A percentile compares a stretch with the other conserved stretches of the same genome.
phyloP scores from a whole-genome alignment of 2,888 invertebrate genomes.

The Drosophila mimetica region DNA sequence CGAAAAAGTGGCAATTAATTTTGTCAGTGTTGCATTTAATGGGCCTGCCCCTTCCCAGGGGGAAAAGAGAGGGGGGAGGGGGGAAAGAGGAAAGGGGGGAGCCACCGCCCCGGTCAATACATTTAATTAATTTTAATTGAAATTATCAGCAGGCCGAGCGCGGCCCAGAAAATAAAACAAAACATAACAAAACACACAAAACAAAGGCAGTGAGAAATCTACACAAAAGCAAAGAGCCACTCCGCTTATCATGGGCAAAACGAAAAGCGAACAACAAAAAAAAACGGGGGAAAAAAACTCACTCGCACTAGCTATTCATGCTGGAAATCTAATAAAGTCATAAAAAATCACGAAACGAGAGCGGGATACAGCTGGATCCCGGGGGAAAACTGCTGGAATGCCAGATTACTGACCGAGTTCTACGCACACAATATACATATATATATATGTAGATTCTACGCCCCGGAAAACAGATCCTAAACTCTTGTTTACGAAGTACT shows the following conservation, averaged over 20 bases:
- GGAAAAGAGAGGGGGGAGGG: too few relatives aligned
- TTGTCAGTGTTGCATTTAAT: conserved; percentile 80
- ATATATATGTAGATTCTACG: background rate
- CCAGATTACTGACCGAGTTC: conserved; percentile 6
- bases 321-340: conserved; percentile 24
- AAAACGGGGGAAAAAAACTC: background rate
- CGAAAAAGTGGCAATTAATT: conserved; percentile 82
- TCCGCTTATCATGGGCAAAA: conserved; percentile 20
- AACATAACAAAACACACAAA: conserved; percentile 10
- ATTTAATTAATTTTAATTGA: conserved; percentile 69
- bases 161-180: conserved; percentile 24
- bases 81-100: too few relatives aligned
- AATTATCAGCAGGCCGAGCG: conserved; percentile 47
- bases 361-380: background rate
- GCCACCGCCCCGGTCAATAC: too few relatives aligned
- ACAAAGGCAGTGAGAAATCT: conserved; percentile 15
- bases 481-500: background rate
- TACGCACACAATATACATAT: too few relatives aligned
- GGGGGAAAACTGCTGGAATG: conserved; percentile 6
- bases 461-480: conserved; percentile 7
- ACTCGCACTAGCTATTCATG: conserved; percentile 7
- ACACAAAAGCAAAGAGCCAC: conserved; percentile 20
- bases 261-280: conserved; percentile 2
- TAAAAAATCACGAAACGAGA: conserved; percentile 17
- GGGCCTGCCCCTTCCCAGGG: conserved; percentile 47